A percentile compares a stretch with the other conserved stretches of the same genome.
These are phyloP conservation scores for Coregonus ussuriensis DNA, from an alignment of 2,797 vertebrate genomes.

Conservation along the genomic window DNA sequence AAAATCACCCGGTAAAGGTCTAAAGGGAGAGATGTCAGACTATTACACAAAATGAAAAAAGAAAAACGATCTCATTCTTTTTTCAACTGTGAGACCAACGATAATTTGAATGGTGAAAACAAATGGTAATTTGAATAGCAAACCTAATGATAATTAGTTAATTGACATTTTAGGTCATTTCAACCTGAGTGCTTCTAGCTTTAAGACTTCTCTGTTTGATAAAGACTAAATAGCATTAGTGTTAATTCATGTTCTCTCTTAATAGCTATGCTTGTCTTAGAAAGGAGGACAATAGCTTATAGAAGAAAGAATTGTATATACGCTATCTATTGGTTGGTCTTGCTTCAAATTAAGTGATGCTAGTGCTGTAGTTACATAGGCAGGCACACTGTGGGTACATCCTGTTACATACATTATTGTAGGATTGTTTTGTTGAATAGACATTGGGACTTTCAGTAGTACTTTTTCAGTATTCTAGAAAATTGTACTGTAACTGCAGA, in stretches of 20 bases:
- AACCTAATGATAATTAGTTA: constrained; percentile 79
- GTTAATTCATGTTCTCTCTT: constrained; percentile 58
- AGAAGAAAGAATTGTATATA: constrained; percentile 35
- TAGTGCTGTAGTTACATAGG: no score
- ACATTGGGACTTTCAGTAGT: neutral
- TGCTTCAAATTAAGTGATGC: neutral
- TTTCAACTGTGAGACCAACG: constrained; percentile 67
- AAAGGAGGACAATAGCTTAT: neutral
- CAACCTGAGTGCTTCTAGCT: constrained; percentile 77
- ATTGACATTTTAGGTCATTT: constrained; percentile 81
- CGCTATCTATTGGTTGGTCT: neutral
- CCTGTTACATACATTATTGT: neutral
- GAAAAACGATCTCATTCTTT: constrained; percentile 61
- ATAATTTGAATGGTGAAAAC: constrained; percentile 72
- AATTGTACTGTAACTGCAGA: constrained; percentile 41
- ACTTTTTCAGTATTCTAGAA: constrained; percentile 23
- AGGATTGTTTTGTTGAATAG: neutral
- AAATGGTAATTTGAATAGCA: constrained; percentile 77
- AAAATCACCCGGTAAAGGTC: constrained; percentile 84
- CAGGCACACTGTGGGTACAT: neutral
- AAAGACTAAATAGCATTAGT: constrained; percentile 61
- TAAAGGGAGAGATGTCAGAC: constrained; percentile 82
- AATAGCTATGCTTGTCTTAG: constrained; percentile 58
- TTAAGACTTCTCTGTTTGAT: constrained; percentile 68
- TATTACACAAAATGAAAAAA: constrained; percentile 62